Conservation (phyloP, 37 sponge, comb jelly and placozoan genomes). For the Oopsacas minuta region DNA sequence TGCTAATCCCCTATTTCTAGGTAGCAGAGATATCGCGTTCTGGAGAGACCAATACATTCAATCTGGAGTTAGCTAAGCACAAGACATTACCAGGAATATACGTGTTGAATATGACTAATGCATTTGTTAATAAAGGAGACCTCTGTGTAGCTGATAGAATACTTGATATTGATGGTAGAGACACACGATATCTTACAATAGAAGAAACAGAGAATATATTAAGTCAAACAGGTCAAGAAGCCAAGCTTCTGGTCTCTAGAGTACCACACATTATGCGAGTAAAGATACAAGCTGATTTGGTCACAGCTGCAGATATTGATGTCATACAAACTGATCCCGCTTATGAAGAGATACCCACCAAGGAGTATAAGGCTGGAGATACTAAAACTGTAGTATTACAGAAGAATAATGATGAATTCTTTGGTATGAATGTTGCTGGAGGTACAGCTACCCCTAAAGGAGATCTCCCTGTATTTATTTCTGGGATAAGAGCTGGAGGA, state of each 20-base stretch:
- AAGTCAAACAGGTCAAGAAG: background rate
- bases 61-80: background rate
- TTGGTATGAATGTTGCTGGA: conserved; percentile 74
- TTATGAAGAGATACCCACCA: conserved; percentile 7
- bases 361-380: conserved; percentile 8
- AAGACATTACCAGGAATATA: conserved; percentile 43
- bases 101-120: conserved; percentile 40
- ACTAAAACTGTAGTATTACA: background rate
- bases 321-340: background rate
- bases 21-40: background rate
- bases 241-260: conserved; percentile 12
- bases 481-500: conserved; percentile 19
- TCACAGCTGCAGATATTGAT: background rate
- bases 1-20: background rate
- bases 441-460: conserved; percentile 39
- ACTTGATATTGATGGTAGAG: conserved; percentile 49
- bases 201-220: conserved; percentile 37
- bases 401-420: conserved; percentile 45
- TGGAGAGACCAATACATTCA: background rate
- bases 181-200: conserved; percentile 43
- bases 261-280: background rate
- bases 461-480: conserved; percentile 51
- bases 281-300: conserved; percentile 11
- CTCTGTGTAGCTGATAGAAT: conserved; percentile 49
- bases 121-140: conserved; percentile 24